Conservation (phyloP, 1,140 invertebrate genomes). For the Theocolax elegans region DNA sequence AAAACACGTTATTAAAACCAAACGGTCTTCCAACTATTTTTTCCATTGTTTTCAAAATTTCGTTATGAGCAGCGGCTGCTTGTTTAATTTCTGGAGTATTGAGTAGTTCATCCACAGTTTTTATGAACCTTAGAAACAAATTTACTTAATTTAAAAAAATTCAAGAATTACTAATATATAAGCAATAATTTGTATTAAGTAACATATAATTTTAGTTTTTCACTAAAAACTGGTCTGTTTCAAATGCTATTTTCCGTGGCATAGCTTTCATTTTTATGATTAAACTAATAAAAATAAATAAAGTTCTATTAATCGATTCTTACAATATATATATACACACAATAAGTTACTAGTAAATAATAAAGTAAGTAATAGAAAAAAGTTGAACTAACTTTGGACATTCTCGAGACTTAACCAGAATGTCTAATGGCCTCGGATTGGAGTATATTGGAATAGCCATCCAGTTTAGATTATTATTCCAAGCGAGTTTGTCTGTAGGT, state of each 20-base stretch:
- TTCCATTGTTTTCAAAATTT: not conserved
- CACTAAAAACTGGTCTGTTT: no score
- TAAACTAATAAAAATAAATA: no score
- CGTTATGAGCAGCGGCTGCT: not conserved
- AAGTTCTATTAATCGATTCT: no score
- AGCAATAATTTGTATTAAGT: no score
- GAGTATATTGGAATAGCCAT: constrained; percentile 11
- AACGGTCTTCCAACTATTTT: not conserved
- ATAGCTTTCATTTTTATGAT: no score
- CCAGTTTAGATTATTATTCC: constrained; percentile 57
- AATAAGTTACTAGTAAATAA: not conserved
- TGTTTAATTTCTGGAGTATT: not conserved
- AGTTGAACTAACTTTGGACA: constrained; percentile 22
- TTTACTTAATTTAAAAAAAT: no score
- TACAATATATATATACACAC: no score
- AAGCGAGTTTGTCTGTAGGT: constrained; percentile 61
- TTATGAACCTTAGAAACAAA: not conserved
- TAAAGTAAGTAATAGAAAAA: not conserved
- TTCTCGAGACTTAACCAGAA: not conserved
- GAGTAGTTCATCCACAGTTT: not conserved
- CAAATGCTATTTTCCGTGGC: no score
- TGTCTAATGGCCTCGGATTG: constrained; percentile 2
- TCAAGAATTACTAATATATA: no score
- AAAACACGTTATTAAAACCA: not conserved
- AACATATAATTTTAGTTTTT: no score